Conservation (phyloP, 2,888 invertebrate genomes). For the Sarcophaga rosellei region DNA sequence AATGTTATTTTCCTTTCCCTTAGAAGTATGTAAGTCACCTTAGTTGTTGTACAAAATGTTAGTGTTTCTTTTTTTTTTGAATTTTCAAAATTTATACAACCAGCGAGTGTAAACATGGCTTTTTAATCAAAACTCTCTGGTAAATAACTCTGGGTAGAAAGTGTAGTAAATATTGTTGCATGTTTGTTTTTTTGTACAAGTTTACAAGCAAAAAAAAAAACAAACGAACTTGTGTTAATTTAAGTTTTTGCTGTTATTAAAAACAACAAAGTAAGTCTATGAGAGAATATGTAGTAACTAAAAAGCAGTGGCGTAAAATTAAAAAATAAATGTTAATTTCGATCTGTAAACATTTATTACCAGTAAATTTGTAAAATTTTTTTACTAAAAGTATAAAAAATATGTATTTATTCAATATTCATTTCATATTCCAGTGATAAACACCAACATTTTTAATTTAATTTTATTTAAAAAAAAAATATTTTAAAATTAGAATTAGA, state of each 20-base stretch:
- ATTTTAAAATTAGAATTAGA: too few species aligned
- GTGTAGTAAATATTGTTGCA: conserved; percentile 38
- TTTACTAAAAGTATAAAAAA: too few species aligned
- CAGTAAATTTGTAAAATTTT: too few species aligned
- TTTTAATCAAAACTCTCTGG: conserved; percentile 63
- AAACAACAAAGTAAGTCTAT: background rate
- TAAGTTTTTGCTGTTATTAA: conserved; percentile 24
- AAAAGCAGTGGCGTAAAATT: background rate
- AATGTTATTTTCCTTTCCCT: background rate
- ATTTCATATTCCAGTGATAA: too few species aligned
- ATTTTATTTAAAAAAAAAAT: too few species aligned
- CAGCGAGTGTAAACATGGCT: conserved; percentile 63
- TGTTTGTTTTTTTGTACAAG: conserved; percentile 6
- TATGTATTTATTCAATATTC: too few species aligned
- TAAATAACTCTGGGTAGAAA: conserved; percentile 29
- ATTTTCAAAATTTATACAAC: conserved; percentile 29
- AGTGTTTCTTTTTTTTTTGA: conserved; percentile 12
- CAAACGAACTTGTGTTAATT: conserved; percentile 64
- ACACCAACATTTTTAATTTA: too few species aligned
- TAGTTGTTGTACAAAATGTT: background rate
- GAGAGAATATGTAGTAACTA: background rate
- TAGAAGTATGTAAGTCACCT: too few species aligned
- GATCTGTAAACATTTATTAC: too few species aligned
- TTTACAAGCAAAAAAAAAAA: conserved; percentile 9
- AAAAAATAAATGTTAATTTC: background rate